Conservation (phyloP, 92 coral and sea anemone species). For the Pocillopora meandrina region DNA sequence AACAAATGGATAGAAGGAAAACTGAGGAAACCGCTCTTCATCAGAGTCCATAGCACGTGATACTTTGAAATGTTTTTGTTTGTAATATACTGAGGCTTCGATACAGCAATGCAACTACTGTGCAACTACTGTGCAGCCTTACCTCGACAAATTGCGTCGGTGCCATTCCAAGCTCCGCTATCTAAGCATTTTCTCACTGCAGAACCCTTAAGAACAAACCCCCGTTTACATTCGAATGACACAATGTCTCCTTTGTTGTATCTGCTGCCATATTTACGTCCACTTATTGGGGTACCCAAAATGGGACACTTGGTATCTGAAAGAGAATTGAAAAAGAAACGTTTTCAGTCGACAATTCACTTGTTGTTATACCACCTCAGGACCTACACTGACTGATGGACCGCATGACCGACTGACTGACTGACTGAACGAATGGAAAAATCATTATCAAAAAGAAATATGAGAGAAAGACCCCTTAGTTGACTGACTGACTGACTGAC, state of each 20-base stretch:
- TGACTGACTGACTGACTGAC: too few relatives aligned
- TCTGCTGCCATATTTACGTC: slow-evolving; percentile 61
- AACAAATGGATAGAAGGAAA: background rate
- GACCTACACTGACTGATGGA: too few relatives aligned
- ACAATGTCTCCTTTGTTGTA: slow-evolving; percentile 75
- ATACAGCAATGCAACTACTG: background rate
- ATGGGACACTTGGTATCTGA: slow-evolving; percentile 74
- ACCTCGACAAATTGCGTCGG: slow-evolving; percentile 85
- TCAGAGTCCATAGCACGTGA: background rate
- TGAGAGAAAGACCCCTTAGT: too few relatives aligned
- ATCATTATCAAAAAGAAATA: slow-evolving; percentile 47
- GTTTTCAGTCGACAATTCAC: too few relatives aligned
- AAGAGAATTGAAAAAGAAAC: background rate
- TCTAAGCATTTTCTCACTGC: slow-evolving; percentile 60
- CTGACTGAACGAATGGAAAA: slow-evolving; percentile 56
- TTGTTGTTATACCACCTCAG: too few relatives aligned
- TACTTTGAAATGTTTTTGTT: background rate
- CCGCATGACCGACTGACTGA: too few relatives aligned
- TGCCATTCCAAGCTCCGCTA: slow-evolving; percentile 83
- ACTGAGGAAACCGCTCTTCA: too few relatives aligned
- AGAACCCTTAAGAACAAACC: slow-evolving; percentile 84
- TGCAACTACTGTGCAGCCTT: background rate
- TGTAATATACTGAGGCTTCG: too few relatives aligned
- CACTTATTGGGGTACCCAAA: slow-evolving; percentile 83
- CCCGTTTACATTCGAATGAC: slow-evolving; percentile 61